Conservation (phyloP, 2,888 invertebrate species). For the Lordiphosa andalusiaca region DNA sequence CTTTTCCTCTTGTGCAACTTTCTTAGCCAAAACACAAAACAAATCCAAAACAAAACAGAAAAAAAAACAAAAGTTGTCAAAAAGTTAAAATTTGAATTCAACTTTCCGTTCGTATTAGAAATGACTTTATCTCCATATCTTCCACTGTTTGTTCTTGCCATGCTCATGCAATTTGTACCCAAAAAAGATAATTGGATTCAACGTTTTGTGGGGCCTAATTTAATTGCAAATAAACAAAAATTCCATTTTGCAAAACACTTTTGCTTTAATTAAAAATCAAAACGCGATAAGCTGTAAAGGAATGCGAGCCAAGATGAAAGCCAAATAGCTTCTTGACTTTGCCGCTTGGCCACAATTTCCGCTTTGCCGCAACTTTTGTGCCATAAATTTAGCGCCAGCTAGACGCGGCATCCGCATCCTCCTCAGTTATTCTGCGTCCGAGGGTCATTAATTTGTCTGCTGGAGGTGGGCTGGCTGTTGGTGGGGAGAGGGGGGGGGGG, state of each 20-base stretch:
- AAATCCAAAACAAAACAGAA: constrained; percentile 14
- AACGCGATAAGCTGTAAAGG: constrained; percentile 59
- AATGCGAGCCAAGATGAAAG: constrained; percentile 17
- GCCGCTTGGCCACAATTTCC: constrained; percentile 60
- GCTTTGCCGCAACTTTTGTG: constrained; percentile 52
- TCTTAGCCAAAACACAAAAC: neutral
- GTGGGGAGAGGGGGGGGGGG: constrained; percentile 6
- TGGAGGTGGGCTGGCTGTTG: constrained; percentile 32
- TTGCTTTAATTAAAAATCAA: constrained; percentile 71
- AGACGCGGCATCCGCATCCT: constrained; percentile 49
- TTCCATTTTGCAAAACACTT: constrained; percentile 58
- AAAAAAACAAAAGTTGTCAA: constrained; percentile 43
- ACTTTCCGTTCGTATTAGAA: constrained; percentile 35
- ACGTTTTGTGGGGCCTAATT: constrained; percentile 48
- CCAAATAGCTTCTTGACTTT: constrained; percentile 49
- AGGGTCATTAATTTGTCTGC: constrained; percentile 69
- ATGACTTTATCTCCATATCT: constrained; percentile 62
- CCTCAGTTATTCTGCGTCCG: constrained; percentile 41
- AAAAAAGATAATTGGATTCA: constrained; percentile 58
- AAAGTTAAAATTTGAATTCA: constrained; percentile 48
- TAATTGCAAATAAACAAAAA: constrained; percentile 55
- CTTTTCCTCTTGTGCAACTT: neutral
- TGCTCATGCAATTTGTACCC: constrained; percentile 44
- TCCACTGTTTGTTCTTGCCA: constrained; percentile 18
- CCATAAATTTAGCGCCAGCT: constrained; percentile 57